Evolutionary conservation across 2,113 vertebrate species (phyloP).

Genomic region (Forbesichthys papilliferus): DNA sequence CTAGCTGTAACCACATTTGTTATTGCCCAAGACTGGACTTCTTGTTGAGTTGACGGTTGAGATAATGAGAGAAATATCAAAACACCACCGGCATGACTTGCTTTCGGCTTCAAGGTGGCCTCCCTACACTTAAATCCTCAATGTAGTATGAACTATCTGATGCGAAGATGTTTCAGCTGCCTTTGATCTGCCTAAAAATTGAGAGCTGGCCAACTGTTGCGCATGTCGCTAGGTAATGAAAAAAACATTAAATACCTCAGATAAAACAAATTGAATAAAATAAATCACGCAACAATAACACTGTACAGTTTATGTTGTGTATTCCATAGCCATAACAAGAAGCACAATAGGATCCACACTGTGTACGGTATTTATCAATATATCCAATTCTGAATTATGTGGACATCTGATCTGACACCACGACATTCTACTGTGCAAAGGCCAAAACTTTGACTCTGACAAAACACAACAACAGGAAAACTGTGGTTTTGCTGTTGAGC

Average conservation of each 20-base stretch:
- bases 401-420: not conserved
- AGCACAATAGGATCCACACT: conserved; percentile 26
- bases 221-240: conserved; percentile 32
- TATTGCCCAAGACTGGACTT: conserved; percentile 8
- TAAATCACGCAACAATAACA: conserved; percentile 14
- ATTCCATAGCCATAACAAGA: conserved; percentile 20
- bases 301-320: conserved; percentile 4
- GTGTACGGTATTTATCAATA: conserved; percentile 9
- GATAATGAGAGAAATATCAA: not conserved
- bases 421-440: not conserved
- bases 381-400: not conserved
- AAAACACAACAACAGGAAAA: not conserved
- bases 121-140: conserved; percentile 8
- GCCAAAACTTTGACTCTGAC: conserved; percentile 2
- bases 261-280: conserved; percentile 31
- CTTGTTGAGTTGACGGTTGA: not conserved
- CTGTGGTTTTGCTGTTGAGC: too few species aligned
- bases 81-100: conserved; percentile 2
- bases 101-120: conserved; percentile 32
- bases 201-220: conserved; percentile 18
- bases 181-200: conserved; percentile 20
- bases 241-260: conserved; percentile 19
- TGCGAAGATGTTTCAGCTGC: conserved; percentile 16
- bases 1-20: conserved; percentile 12
- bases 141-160: conserved; percentile 17